Percentiles rank a stretch among this genome's conserved stretches.
Conservation (phyloP, 1,140 invertebrate species). For the Chironomus striatipennis region DNA sequence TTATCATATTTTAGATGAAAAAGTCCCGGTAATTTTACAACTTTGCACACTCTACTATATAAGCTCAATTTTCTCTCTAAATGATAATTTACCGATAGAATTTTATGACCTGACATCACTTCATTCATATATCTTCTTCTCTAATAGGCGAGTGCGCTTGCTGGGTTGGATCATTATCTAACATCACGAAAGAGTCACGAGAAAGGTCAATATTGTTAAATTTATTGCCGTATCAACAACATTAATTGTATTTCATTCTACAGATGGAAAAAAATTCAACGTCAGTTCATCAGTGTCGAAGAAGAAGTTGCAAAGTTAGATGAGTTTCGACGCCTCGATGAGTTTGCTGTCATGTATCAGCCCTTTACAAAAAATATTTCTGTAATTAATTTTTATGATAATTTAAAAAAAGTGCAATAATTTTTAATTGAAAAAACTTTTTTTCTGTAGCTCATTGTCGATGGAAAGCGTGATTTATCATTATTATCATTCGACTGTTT, state of each 20-base stretch:
- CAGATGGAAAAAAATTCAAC: constrained; percentile 25
- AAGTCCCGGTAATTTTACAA: too few species aligned
- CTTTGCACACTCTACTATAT: too few species aligned
- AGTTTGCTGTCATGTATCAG: constrained; percentile 63
- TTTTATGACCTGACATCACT: not conserved
- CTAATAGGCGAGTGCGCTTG: constrained; percentile 20
- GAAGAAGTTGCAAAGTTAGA: constrained; percentile 29
- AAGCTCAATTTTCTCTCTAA: too few species aligned
- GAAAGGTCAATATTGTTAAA: constrained; percentile 11
- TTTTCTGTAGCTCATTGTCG: constrained; percentile 33
- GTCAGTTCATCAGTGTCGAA: constrained; percentile 25
- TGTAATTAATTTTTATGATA: constrained; percentile 24
- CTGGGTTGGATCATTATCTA: constrained; percentile 22
- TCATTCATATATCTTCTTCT: not conserved
- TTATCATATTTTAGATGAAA: too few species aligned
- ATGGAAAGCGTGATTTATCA: constrained; percentile 43
- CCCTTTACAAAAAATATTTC: constrained; percentile 42
- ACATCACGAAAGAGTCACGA: constrained; percentile 25
- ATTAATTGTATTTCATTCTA: constrained; percentile 18
- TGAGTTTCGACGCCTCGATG: constrained; percentile 39
- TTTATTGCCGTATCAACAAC: constrained; percentile 24
- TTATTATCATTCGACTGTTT: constrained; percentile 57
- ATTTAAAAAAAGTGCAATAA: not conserved
- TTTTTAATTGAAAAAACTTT: not conserved
- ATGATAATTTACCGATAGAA: too few species aligned